These are phyloP conservation scores for Tympanoctomys barrerae DNA, from an alignment of 2,797 vertebrate genomes.

Conservation along the genomic window DNA sequence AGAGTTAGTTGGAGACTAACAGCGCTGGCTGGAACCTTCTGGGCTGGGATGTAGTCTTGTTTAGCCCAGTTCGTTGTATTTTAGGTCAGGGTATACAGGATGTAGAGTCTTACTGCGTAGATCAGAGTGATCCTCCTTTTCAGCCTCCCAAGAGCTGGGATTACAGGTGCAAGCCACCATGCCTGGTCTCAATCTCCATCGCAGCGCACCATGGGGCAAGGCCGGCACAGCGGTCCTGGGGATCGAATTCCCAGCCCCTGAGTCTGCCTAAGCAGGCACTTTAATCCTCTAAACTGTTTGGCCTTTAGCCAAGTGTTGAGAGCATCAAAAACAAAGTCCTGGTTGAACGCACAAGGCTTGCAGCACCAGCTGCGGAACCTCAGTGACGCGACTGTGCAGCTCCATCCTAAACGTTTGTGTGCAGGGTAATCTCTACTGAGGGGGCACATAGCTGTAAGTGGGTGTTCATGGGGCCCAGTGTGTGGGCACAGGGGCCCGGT, in stretches of 20 bases:
- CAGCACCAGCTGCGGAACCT: conserved; percentile 96
- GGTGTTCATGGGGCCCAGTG: conserved; percentile 96
- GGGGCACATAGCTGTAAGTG: conserved; percentile 99
- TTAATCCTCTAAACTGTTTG: no score
- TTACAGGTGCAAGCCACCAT: no score
- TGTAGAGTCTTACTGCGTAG: no score
- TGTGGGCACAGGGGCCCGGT: conserved; percentile 96
- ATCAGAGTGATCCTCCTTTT: no score
- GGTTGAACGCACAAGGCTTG: conserved; percentile 94
- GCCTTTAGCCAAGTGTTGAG: conserved; percentile 90
- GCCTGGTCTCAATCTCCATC: no score
- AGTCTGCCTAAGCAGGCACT: no score
- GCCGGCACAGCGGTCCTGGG: no score
- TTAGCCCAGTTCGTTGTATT: no score
- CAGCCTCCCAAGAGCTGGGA: no score
- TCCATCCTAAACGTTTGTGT: conserved; percentile 93
- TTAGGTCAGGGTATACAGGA: no score
- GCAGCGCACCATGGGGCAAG: no score
- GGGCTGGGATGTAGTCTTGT: conserved; percentile 91
- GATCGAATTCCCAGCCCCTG: no score
- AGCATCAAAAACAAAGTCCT: conserved; percentile 93
- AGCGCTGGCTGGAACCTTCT: conserved; percentile 90
- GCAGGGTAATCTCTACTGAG: conserved; percentile 96
- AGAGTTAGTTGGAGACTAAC: conserved; percentile 93
- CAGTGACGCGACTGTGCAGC: conserved; percentile 96